Evolutionary conservation across 1,140 invertebrate genomes (phyloP).

Genomic region (Drosophila lacteicornis): DNA sequence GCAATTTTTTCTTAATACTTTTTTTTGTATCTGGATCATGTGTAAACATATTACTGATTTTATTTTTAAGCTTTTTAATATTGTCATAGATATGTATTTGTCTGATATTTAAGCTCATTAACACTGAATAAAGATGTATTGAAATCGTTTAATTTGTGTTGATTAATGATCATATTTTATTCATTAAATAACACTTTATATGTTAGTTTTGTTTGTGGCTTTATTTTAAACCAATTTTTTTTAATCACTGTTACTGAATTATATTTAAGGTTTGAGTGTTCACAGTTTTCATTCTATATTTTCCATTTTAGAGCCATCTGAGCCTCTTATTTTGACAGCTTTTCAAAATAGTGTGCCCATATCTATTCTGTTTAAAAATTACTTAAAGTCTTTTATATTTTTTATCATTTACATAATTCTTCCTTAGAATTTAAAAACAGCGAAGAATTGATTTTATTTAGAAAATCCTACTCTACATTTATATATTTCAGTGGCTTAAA

Average conservation of each 20-base stretch:
- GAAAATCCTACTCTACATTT: background rate
- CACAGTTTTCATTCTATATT: too few species aligned
- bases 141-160: conserved; percentile 1
- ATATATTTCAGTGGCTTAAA: background rate
- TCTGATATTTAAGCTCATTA: background rate
- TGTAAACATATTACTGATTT: background rate
- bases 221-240: too few species aligned
- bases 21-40: background rate
- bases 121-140: background rate
- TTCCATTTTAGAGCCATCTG: too few species aligned
- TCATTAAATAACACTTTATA: background rate
- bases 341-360: background rate
- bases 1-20: background rate
- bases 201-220: background rate
- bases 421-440: too few species aligned
- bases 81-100: too few species aligned
- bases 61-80: background rate
- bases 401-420: too few species aligned
- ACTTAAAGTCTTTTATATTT: too few species aligned
- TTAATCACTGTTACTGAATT: too few species aligned
- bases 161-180: background rate
- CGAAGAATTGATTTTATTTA: background rate
- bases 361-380: too few species aligned
- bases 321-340: background rate
- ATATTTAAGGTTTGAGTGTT: too few species aligned